Evolutionary conservation across 2,113 vertebrate species (phyloP), one percentile per base, ranked within the genome.

Genomic region (Myotis brandtii): DNA sequence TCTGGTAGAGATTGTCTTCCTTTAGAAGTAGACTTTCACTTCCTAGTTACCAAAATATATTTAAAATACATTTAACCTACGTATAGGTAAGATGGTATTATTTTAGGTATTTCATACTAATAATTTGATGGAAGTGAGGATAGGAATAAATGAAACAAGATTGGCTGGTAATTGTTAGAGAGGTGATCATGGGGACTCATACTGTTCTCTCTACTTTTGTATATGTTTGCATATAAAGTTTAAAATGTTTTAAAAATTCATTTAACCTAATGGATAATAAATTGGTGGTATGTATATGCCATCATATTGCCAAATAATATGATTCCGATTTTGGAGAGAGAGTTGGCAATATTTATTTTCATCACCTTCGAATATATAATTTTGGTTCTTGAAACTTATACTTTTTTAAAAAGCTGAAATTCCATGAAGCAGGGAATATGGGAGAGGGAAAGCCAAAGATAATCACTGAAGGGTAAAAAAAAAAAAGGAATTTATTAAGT

Each of bases 21-120:
- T 88, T 59, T 76, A 89, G 76, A 64, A 56, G 48, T 30, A 50
- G 13, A 76, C 30, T 52, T 70, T 75, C 69, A 80, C 67, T 70
- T 64, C 9, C 64, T 86, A 62, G n/a, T 92, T 93, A 59, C 17
- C 76, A 91, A 94, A 95, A 90, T 37, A 66, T n/a, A 25, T 69
- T 93, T 83, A 79, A 94, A 27, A 59, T 70, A 64, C 27, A 84
- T 72, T n/a, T 62, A 77, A 72, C 69, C 14, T 69, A 52, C 23
- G 64, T 92, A 46, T 30, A 67, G 4, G 9, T 40, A 54, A 91
- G 46, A 84, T 40, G 9, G 23, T 66, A 56, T 52, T 79, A 17
- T 34, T 72, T 72, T 88, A 70, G 40, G 30, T 50, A 76, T 89
- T 76, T 77, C 34, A 66, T 92, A 34, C 23, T 66, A 81, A 86